A percentile compares a stretch with the other conserved stretches of the same genome.
Conservation (phyloP, 2,797 vertebrate species). For the Onychomys arenicola region DNA sequence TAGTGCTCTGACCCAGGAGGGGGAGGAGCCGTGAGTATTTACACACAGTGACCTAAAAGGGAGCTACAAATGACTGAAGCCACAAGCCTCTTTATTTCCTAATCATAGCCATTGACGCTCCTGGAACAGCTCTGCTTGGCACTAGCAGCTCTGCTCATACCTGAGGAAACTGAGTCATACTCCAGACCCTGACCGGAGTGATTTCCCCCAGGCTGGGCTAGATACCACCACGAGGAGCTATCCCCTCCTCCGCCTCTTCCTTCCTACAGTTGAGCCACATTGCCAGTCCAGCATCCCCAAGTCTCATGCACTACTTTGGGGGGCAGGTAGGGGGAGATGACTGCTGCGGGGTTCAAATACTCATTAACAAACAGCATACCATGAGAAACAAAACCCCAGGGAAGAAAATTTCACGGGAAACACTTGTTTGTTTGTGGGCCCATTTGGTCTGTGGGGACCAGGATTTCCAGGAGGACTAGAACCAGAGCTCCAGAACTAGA, state of each 20-base stretch:
- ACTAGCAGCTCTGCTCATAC: conserved; percentile 60
- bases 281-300: not conserved
- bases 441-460: not conserved
- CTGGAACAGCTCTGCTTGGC: conserved; percentile 49
- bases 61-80: conserved; percentile 78
- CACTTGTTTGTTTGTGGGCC: not conserved
- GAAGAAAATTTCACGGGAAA: conserved; percentile 29
- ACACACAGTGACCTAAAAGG: conserved; percentile 81
- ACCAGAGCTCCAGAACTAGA: conserved; percentile 18
- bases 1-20: conserved; percentile 62
- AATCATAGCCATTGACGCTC: conserved; percentile 73
- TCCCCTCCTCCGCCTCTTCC: not conserved
- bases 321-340: not conserved
- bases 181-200: not conserved
- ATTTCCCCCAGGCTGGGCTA: not conserved
- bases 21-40: conserved; percentile 75
- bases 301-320: not conserved
- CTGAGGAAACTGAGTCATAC: conserved; percentile 78
- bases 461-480: conserved; percentile 16
- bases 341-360: not conserved
- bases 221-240: not conserved
- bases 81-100: conserved; percentile 82
- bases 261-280: not conserved
- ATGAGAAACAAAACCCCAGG: not conserved
- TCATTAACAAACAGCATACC: conserved; percentile 30